These are phyloP conservation scores for Pinctada fucata DNA, from an alignment of 2,888 invertebrate species.

Conservation along the genomic window DNA sequence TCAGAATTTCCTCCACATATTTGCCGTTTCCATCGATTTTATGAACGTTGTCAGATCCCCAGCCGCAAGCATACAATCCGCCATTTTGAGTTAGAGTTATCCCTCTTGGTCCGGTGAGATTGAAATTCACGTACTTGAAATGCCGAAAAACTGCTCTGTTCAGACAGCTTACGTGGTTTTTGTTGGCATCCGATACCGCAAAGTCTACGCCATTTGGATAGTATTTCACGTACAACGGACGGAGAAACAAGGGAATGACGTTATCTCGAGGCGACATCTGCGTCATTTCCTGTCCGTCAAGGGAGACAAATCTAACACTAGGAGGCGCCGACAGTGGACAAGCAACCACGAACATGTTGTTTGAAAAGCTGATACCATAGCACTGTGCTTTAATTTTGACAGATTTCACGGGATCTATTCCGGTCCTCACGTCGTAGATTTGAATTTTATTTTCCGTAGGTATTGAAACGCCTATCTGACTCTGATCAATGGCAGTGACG, in stretches of 20 bases:
- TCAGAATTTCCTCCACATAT: slow-evolving; percentile 44
- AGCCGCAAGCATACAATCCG: slow-evolving; percentile 49
- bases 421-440: slow-evolving; percentile 38
- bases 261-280: slow-evolving; percentile 47
- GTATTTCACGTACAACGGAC: slow-evolving; percentile 53
- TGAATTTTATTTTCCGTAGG: slow-evolving; percentile 50
- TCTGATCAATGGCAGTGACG: slow-evolving; percentile 32
- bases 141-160: slow-evolving; percentile 44
- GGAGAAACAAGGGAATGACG: slow-evolving; percentile 49
- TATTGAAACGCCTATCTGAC: slow-evolving; percentile 47
- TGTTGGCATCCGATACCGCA: slow-evolving; percentile 50
- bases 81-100: slow-evolving; percentile 43
- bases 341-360: slow-evolving; percentile 44
- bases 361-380: slow-evolving; percentile 49
- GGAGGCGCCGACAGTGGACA: slow-evolving; percentile 49
- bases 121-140: slow-evolving; percentile 34
- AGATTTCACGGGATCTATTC: slow-evolving; percentile 29
- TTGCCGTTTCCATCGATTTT: slow-evolving; percentile 44
- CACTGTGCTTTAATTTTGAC: slow-evolving; percentile 46
- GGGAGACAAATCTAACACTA: slow-evolving; percentile 43
- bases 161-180: slow-evolving; percentile 49
- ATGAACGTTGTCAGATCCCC: slow-evolving; percentile 56
- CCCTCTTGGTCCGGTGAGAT: slow-evolving; percentile 54
- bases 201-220: slow-evolving; percentile 40
- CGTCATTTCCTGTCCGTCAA: slow-evolving; percentile 43